Evolutionary conservation across 2,113 vertebrate species (phyloP), one percentile per base, ranked within the genome.

Genomic region (Eudyptes chrysolophus): DNA sequence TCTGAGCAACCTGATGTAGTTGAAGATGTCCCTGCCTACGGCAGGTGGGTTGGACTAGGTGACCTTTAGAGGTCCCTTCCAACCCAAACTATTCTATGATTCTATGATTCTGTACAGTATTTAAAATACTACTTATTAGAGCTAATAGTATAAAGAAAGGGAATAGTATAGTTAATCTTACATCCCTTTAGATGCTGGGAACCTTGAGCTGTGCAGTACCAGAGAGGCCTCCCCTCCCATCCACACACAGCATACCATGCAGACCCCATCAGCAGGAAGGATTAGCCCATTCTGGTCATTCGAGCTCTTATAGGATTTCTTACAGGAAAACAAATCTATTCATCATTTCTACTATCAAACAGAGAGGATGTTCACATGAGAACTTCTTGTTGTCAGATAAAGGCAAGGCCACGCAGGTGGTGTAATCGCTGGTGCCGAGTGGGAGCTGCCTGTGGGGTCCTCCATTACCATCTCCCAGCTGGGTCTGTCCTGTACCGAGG

Each of bases 381-480:
- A 92, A 79, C 51, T 57, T 48, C 6, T 19, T 77, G 60, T 40
- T 44, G 34, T 26, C 61, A 62, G 93, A 94, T 78, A 71, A 70
- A 85, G 46, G 42, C 89, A 96, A 94, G 89, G 91, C 61, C 42
- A 4, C 0, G 5, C 74, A 83, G 84, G 10, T 84, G 79, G 79
- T 34, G 32, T 24, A n/a, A 68, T 83, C 25, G 0, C 48, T 46
- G 32, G 14, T 46, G 9, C 17, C 0, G 3, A 22, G 75, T 51
- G 83, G 78, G 86, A 97, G 86, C n/a, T 90, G 71, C 54, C 62
- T 27, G 7, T 2, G 1, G 32, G 29, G 29, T 84, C 34, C 62
- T 61, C 52, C 2, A 3, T 51, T 60, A 10, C 3, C 52, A 27
- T 42, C 52, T 8, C 22, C 24, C 0, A 0, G 3, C 57, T 13